These are phyloP conservation scores for Oreortyx pictus DNA, from an alignment of 2,797 vertebrate species.

Conservation along the genomic window DNA sequence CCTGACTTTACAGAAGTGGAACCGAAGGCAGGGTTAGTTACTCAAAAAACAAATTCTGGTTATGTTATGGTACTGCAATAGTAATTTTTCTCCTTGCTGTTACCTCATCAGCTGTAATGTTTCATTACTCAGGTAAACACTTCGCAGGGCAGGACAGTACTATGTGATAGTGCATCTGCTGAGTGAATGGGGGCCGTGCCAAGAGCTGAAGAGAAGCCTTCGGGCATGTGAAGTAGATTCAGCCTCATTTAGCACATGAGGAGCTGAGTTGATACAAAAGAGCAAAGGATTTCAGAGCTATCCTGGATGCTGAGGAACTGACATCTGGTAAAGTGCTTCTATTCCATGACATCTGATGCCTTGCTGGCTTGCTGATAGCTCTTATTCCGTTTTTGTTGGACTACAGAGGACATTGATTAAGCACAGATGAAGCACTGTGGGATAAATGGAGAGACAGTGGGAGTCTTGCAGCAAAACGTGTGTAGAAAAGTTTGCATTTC, in stretches of 20 bases:
- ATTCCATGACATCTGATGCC: neutral
- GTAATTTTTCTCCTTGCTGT: neutral
- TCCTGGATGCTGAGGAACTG: neutral
- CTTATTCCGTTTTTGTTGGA: neutral
- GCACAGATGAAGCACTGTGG: neutral
- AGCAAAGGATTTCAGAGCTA: neutral
- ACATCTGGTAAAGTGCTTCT: neutral
- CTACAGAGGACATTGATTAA: neutral
- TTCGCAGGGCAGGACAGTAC: neutral
- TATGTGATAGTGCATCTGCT: rapidly evolving
- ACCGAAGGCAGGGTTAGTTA: neutral
- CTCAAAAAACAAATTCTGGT: neutral
- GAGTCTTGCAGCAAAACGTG: neutral
- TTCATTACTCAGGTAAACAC: neutral
- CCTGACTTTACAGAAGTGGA: neutral
- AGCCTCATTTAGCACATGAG: neutral
- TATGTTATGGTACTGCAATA: neutral
- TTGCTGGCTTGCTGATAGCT: neutral
- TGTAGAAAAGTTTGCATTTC: neutral
- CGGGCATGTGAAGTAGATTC: neutral
- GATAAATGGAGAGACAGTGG: neutral
- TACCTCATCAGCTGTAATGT: neutral
- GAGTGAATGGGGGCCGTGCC: too few species aligned
- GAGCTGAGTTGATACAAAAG: neutral
- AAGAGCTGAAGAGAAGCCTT: neutral